Evolutionary conservation across 1,140 invertebrate genomes (phyloP).

Genomic region (Macrostomum lignano): DNA sequence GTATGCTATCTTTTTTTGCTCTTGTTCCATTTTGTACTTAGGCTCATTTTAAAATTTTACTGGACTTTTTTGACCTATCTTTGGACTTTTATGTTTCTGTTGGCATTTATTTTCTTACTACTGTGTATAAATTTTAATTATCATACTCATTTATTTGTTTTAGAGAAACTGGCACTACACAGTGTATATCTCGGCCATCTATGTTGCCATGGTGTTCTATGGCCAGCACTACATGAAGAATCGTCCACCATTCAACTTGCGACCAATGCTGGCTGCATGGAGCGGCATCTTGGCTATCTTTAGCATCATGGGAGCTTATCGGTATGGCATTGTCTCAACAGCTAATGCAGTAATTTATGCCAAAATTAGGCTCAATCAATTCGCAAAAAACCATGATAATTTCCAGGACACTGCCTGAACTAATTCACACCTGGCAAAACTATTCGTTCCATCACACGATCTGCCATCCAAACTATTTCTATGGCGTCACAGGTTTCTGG

Average conservation of each 20-base stretch:
- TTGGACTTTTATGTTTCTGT: too few relatives aligned
- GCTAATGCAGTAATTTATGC: not conserved
- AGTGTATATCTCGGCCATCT: conserved; percentile 49
- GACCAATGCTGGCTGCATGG: conserved; percentile 56
- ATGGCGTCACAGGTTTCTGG: conserved; percentile 41
- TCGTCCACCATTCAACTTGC: conserved; percentile 53
- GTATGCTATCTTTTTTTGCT: too few relatives aligned
- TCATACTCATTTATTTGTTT: too few relatives aligned
- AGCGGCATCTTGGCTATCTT: conserved; percentile 64
- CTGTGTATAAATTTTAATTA: too few relatives aligned
- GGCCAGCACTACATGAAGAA: conserved; percentile 70
- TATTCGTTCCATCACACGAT: conserved; percentile 72
- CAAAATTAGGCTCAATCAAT: too few relatives aligned
- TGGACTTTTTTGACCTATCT: too few relatives aligned
- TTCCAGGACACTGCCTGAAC: too few relatives aligned
- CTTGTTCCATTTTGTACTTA: too few relatives aligned
- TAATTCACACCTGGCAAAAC: too few relatives aligned
- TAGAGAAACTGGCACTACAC: conserved; percentile 3
- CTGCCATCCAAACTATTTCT: conserved; percentile 36
- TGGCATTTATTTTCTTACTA: too few relatives aligned
- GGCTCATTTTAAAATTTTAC: too few relatives aligned
- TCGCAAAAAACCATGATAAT: too few relatives aligned
- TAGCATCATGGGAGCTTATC: conserved; percentile 58
- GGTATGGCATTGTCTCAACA: conserved; percentile 41
- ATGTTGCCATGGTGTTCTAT: conserved; percentile 69